Base-by-base conservation (phyloP, 1,140 invertebrate species). In the Conus betulinus region DNA sequence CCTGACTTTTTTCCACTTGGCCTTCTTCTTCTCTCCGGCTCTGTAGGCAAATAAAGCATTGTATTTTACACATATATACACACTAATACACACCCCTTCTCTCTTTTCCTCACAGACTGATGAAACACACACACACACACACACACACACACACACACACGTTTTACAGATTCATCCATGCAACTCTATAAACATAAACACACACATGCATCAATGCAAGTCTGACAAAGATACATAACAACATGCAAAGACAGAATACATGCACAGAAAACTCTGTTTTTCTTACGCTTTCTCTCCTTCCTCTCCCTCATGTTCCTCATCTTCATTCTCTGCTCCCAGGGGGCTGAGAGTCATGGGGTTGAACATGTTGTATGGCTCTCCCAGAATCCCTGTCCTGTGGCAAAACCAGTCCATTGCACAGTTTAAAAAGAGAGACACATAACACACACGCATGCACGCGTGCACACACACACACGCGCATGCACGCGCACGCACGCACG, bases 311-410 rank as follows among this genome's bases (percentile, higher is more conserved):
- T 92, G 90, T 81, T 93, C 93, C 57, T 94, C 93, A 82, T 94
- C 93, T 76, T 95, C 94, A 90, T 93, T 94, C 63, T 94, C 94
- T n/a, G 93, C 91, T 67, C 93, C 94, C 5, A 93, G n/a, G 27
- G 93, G 92, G 39, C 92, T 91, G 78, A 95, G 82, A 55, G 93
- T 94, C 60, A 92, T 88, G 51, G 89, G 88, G 87, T 94, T 94
- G 85, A 94, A 95, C 90, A 91, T 81, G 74, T 88, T 93, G 76
- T 93, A 89, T 53, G 92, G 92, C 76, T 94, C 94, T 87, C 94
- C 94, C 27, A 95, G 89, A 17, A 95, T 94, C n/a, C 94, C 94
- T 84, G 93, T 90, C 88, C 94, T 95, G 89, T 83, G 90, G 82
- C 51, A 74, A 67, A 51, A 89, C 53, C 27, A 85, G 17, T 39